These are phyloP conservation scores for Platygyra sinensis DNA, from an alignment of 64 coral and sea anemone species.

Conservation along the genomic window DNA sequence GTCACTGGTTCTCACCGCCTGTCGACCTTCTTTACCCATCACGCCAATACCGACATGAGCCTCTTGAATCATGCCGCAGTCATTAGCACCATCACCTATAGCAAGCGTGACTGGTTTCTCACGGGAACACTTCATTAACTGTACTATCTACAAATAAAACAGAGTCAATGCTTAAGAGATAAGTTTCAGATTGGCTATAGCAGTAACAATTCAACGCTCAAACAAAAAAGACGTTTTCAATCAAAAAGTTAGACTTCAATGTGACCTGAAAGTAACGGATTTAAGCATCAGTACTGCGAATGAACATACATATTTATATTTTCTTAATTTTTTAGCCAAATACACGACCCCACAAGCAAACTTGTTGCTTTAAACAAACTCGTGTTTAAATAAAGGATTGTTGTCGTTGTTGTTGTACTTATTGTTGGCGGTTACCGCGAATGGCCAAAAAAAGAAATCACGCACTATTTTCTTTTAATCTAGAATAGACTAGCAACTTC, in stretches of 20 bases:
- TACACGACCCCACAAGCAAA: no score
- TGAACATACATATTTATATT: no score
- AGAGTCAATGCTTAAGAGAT: background rate
- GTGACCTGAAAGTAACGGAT: no score
- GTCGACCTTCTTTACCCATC: slow-evolving; percentile 97
- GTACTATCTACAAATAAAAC: slow-evolving; percentile 74
- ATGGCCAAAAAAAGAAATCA: no score
- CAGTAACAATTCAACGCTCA: background rate
- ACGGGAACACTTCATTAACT: slow-evolving; percentile 79
- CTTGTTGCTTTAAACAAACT: no score
- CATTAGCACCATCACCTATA: slow-evolving; percentile 98
- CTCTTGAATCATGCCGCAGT: slow-evolving; percentile 99
- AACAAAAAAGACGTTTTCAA: no score
- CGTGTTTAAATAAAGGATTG: no score
- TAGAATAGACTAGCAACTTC: background rate
- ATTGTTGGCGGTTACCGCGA: no score
- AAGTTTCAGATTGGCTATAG: background rate
- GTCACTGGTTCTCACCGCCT: slow-evolving; percentile 97
- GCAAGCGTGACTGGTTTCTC: slow-evolving; percentile 93
- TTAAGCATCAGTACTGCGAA: no score
- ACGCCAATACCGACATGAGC: slow-evolving; percentile 98
- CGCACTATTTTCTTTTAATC: background rate
- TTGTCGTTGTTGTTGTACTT: no score
- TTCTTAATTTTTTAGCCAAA: no score
- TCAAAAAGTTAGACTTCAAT: no score